Conservation (phyloP, 2,888 invertebrate species). For the Cryptus armator region DNA sequence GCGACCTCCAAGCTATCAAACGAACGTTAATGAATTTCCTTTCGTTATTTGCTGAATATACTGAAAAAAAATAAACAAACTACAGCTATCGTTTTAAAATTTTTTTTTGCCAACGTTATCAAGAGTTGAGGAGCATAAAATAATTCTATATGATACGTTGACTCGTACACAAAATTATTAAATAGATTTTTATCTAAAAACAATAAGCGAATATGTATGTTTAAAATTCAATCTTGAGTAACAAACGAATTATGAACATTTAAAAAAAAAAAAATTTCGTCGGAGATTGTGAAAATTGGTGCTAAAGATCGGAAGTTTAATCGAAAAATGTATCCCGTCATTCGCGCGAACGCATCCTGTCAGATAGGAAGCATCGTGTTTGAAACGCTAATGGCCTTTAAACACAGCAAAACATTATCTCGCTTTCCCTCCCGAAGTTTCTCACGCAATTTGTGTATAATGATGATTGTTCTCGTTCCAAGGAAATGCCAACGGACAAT, state of each 20-base stretch:
- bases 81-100: background rate
- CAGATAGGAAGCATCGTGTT: background rate
- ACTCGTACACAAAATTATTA: no score
- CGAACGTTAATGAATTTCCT: background rate
- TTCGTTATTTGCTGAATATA: background rate
- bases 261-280: no score
- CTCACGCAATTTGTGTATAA: background rate
- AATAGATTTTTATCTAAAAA: no score
- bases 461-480: constrained; percentile 10
- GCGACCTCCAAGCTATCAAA: background rate
- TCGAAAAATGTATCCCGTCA: background rate
- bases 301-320: background rate
- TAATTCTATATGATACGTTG: no score
- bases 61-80: background rate
- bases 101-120: background rate
- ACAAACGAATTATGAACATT: no score
- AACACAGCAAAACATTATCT: background rate
- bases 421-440: background rate
- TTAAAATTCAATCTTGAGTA: no score
- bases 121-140: no score
- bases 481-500: background rate
- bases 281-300: background rate
- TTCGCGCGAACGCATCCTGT: background rate
- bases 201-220: no score
- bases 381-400: constrained; percentile 7